phyloP scores from a whole-genome alignment of 2,797 vertebrate species.

The Oryzias dopingdopingensis region DNA sequence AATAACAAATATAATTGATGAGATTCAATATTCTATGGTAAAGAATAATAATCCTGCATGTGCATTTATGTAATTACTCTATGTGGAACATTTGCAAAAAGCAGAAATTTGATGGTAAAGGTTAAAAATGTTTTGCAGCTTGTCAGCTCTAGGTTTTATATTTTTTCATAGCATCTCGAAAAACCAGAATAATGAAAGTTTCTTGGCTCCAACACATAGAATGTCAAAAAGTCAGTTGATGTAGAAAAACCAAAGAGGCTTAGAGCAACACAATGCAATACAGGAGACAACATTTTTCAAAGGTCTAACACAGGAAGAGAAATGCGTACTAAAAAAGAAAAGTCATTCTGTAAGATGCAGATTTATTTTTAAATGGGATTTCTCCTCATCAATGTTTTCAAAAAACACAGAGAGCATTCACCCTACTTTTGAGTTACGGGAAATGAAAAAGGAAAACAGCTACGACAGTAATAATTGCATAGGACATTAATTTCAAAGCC shows the following conservation, averaged over 20 bases:
- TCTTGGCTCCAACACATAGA: background rate
- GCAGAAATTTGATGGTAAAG: background rate
- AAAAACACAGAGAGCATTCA: conserved; percentile 48
- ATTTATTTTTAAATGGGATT: conserved; percentile 7
- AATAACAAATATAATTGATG: background rate
- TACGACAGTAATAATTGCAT: conserved; percentile 66
- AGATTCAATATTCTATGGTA: background rate
- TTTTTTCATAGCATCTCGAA: conserved; percentile 18
- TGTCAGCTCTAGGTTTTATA: conserved; percentile 7
- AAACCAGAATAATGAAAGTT: conserved; percentile 6
- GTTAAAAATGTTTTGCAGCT: conserved; percentile 1
- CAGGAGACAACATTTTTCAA: conserved; percentile 8
- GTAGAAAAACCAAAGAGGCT: conserved; percentile 4
- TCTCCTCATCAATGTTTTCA: conserved; percentile 36
- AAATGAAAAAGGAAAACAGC: conserved; percentile 64
- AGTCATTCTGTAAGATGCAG: conserved; percentile 23
- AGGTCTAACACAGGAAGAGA: conserved; percentile 17
- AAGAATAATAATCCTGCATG: background rate
- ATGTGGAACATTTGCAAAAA: background rate
- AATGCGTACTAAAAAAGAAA: conserved; percentile 16
- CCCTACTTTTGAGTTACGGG: conserved; percentile 37
- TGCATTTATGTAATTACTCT: background rate
- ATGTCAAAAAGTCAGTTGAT: conserved; percentile 10
- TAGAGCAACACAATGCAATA: conserved; percentile 3
- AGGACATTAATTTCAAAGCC: conserved; percentile 74